Base-by-base conservation (phyloP, 92 coral and sea anemone species). In the Palythoa heliodiscus region DNA sequence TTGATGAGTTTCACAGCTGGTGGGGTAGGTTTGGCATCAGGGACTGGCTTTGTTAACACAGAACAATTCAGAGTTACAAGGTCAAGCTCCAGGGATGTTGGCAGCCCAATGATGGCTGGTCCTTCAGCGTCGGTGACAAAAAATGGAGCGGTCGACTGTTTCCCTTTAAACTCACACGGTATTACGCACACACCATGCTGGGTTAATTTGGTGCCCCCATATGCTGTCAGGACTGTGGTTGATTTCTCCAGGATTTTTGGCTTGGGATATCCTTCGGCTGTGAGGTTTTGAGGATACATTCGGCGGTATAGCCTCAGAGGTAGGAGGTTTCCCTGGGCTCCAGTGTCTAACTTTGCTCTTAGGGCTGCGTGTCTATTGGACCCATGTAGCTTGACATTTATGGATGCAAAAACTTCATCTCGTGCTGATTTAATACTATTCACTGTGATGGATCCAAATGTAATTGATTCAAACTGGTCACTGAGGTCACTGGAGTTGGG, bases 281-380 rank as follows among this genome's bases (percentile, higher is more conserved):
- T 83, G 70, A 90, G 53, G 77, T 86, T 82, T 11, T 83, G 84
- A 29, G 96, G 96, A n/a, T 79, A 93, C 88, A 93, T 93, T 8
- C 24, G 22, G 15, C 50, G 86, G 10, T 71, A 71, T 47, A 72
- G 12, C 12, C 76, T 39, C 23, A 72, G 14, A 5, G 54, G 55
- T 29, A 72, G 76, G 54, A 35, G 50, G 50, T 72, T 72, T 23
- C 71, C 86, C 88, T 78, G 89, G 22, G 91, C 92, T 14, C 92
- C 87, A 0, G 89, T 85, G 86, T 89, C 89, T 58, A 58, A 58
- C 7, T 58, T 58, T 1, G 66, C 66, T 58, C 22, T 3, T 2
- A 58, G 66, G 66, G 66, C 66, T 58, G 52, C 40, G 7, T 22
- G 85, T 4, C 58, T 35, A 9, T 53, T 67, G 73, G n/a, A n/a